These are phyloP conservation scores for Rattus rattus DNA, from an alignment of 2,113 vertebrate species.

Conservation along the genomic window DNA sequence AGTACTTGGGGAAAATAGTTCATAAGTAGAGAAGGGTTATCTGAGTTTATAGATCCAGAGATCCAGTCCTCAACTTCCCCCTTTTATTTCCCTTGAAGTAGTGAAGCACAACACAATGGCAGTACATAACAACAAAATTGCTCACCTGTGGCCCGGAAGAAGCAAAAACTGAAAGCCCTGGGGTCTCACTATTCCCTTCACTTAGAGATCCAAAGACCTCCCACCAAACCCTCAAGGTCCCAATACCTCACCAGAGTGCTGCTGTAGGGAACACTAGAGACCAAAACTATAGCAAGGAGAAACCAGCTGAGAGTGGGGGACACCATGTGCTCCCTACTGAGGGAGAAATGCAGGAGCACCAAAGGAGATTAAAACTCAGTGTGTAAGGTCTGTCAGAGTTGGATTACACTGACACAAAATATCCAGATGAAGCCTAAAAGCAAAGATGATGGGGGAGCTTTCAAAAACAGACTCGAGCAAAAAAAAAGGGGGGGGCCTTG, in stretches of 20 bases:
- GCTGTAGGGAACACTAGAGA: not conserved
- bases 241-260: not conserved
- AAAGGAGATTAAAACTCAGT: not conserved
- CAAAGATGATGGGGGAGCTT: constrained; percentile 11
- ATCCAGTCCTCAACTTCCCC: not conserved
- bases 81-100: not conserved
- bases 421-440: not conserved
- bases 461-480: constrained; percentile 15
- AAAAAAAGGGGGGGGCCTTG: not conserved
- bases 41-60: not conserved
- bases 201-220: not conserved
- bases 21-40: constrained; percentile 66
- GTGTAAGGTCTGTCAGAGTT: not conserved
- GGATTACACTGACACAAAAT: not conserved
- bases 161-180: not conserved
- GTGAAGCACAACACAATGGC: not conserved
- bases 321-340: not conserved
- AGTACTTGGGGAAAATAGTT: constrained; percentile 41
- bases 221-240: not conserved
- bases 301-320: not conserved
- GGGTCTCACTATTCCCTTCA: not conserved
- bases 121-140: not conserved
- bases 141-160: not conserved
- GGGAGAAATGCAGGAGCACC: not conserved
- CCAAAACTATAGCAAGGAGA: not conserved